Base-by-base conservation (phyloP, 2,113 vertebrate genomes). In the Azemiops feae region DNA sequence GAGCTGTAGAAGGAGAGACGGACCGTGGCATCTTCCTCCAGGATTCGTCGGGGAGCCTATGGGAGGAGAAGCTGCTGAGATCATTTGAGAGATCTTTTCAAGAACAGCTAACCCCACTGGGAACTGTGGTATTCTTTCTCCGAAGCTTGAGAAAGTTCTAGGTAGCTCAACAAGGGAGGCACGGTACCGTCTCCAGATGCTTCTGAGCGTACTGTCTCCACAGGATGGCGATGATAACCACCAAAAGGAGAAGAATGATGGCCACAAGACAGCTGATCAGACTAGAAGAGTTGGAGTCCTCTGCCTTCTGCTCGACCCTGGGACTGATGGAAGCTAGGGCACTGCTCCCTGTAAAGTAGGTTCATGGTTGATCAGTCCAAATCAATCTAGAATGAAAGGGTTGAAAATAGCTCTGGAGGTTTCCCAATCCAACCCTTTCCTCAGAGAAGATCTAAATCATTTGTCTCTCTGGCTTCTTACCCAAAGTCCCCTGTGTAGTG, bases 181-280 rank as follows among this genome's bases (percentile, higher is more conserved):
- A 20, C 52, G 34, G 94, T 96, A 99, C 99, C 98, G 99, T 99
- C 96, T 99, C 98, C 97, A 99, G 95, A 50, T 98, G 98, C 95
- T 99, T 99, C 3, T 98, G 98, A 93, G 98, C 98, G 3, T 98
- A 99, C 45, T 99, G 99, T 55, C 98, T 98, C 98, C 98, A 99
- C 85, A 99, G 98, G 96, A 99, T 99, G 93, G 98, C 96, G 89
- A 98, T 96, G 96, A 99, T 99, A 94, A 99, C 97, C 95, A 98
- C 95, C 93, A 99, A 96, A 86, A 99, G 96, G 87, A 99, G 97
- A 6, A 99, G 98, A 95, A 99, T 99, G 95, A 99, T 99, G 93
- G 98, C 98, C 95, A 99, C 98, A 92, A 99, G 97, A 95, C 98
- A 99, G 96, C 98, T 98, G 93, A 99, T 98, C 0, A 99, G 97